Conservation (phyloP, 1,140 invertebrate genomes). For the Plutomurus gul region DNA sequence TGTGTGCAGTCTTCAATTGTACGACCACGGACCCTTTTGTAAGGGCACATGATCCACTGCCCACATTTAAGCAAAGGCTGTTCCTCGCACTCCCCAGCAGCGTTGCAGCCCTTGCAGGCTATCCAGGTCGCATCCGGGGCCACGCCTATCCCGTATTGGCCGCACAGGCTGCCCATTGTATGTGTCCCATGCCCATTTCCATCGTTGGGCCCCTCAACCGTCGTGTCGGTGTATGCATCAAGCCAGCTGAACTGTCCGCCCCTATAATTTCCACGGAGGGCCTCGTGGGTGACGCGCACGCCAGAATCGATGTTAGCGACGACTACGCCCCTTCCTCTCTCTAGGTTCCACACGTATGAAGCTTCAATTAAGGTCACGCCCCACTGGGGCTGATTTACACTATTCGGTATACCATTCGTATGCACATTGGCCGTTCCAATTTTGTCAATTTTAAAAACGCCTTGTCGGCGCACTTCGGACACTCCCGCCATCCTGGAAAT, state of each 20-base stretch:
- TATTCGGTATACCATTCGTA: too few relatives aligned
- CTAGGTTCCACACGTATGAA: too few relatives aligned
- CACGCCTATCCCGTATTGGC: conserved; percentile 7
- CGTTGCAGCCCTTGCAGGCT: neutral
- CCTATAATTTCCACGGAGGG: neutral
- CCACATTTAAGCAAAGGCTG: conserved; percentile 7
- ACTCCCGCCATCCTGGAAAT: too few relatives aligned
- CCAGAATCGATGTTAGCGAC: conserved; percentile 9
- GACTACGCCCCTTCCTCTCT: neutral
- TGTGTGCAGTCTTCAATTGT: conserved; percentile 14
- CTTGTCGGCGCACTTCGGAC: too few relatives aligned
- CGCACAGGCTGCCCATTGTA: neutral
- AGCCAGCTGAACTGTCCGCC: conserved; percentile 1
- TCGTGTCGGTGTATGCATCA: neutral
- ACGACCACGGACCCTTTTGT: neutral
- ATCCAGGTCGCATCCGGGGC: neutral
- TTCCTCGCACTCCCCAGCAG: neutral
- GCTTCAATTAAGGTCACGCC: too few relatives aligned
- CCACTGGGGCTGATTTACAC: too few relatives aligned
- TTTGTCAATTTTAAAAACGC: too few relatives aligned
- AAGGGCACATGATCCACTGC: conserved; percentile 31
- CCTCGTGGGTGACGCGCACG: neutral
- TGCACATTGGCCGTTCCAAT: too few relatives aligned
- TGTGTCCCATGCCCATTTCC: conserved; percentile 29
- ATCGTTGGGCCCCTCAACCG: neutral